Percentiles rank a stretch among this genome's conserved stretches.
phyloP scores from a whole-genome alignment of 2,888 invertebrate species.

The Hipparchia sbordonii region DNA sequence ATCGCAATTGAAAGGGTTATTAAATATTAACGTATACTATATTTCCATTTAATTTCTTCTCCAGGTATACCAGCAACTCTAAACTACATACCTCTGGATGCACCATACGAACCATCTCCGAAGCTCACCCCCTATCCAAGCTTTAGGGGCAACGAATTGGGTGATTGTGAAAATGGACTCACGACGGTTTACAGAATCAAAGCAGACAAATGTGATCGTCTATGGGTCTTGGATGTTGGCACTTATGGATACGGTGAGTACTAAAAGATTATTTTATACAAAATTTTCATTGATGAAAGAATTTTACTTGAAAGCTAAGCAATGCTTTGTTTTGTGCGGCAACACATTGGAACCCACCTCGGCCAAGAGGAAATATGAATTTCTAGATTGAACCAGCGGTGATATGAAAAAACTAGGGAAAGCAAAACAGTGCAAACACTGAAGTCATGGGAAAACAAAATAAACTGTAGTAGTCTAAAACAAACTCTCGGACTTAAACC shows the following conservation, averaged over 20 bases:
- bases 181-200: constrained; percentile 91
- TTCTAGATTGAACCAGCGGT: too few species aligned
- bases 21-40: too few species aligned
- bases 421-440: too few species aligned
- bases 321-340: neutral
- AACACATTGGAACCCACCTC: too few species aligned
- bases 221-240: constrained; percentile 93
- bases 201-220: constrained; percentile 89
- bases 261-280: neutral
- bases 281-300: neutral
- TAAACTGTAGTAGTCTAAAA: too few species aligned
- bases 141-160: constrained; percentile 88
- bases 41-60: constrained; percentile 33
- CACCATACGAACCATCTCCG: constrained; percentile 86
- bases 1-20: too few species aligned
- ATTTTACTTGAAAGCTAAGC: neutral
- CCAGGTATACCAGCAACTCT: constrained; percentile 91
- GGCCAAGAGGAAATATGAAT: too few species aligned
- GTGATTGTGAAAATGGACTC: constrained; percentile 88
- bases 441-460: too few species aligned
- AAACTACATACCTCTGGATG: constrained; percentile 89
- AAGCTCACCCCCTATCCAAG: constrained; percentile 90
- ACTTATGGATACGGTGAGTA: constrained; percentile 88
- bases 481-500: too few species aligned
- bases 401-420: too few species aligned